Evolutionary conservation across 1,140 invertebrate species (phyloP).

Genomic region (Neomicropteryx cornuta): DNA sequence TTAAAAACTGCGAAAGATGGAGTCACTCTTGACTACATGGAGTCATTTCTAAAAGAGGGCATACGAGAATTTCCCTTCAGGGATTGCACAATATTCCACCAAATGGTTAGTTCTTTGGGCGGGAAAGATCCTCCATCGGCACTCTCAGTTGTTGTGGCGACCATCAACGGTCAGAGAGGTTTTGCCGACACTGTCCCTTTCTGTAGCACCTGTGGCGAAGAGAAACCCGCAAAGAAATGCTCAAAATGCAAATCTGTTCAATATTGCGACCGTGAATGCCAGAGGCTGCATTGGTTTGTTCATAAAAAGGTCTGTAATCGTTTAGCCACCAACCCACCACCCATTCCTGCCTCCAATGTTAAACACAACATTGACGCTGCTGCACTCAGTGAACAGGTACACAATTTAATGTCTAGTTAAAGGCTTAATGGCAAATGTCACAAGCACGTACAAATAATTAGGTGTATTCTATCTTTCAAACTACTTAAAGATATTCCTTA

Average conservation of each 20-base stretch:
- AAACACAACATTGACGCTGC: conserved; percentile 30
- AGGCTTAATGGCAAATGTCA: too few relatives aligned
- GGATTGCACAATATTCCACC: conserved; percentile 76
- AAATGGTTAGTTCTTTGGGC: conserved; percentile 66
- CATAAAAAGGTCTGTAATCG: conserved; percentile 82
- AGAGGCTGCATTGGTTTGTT: conserved; percentile 90
- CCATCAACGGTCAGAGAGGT: conserved; percentile 81
- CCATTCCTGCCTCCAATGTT: conserved; percentile 15
- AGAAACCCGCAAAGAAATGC: conserved; percentile 84
- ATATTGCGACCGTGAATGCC: conserved; percentile 91
- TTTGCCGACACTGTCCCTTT: conserved; percentile 56
- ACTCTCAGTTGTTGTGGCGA: conserved; percentile 64
- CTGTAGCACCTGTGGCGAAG: conserved; percentile 83
- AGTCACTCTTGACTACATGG: conserved; percentile 66
- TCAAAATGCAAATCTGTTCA: conserved; percentile 88
- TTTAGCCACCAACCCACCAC: conserved; percentile 31
- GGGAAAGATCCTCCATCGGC: conserved; percentile 56
- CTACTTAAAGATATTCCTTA: too few relatives aligned
- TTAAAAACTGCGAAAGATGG: conserved; percentile 67
- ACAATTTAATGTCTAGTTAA: conserved; percentile 23
- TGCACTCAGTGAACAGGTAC: conserved; percentile 33
- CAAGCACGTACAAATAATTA: too few relatives aligned
- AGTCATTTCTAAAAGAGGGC: conserved; percentile 70
- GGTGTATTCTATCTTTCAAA: too few relatives aligned
- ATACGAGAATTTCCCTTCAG: conserved; percentile 80